These are phyloP conservation scores for Eutrigla gurnardus DNA, from an alignment of 2,797 vertebrate species.

Conservation along the genomic window DNA sequence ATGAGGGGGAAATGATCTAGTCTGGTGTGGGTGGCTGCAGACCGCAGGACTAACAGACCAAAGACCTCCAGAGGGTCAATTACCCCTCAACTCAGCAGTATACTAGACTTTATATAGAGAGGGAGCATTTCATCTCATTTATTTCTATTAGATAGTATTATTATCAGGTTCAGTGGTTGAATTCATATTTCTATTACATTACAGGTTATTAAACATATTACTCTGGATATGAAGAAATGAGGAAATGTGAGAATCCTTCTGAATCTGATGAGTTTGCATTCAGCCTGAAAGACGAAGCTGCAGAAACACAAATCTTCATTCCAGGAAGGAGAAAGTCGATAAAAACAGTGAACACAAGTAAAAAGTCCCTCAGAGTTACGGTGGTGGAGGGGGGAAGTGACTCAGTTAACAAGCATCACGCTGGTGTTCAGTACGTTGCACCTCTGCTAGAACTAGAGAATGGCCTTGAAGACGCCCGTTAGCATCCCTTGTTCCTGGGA, in stretches of 20 bases:
- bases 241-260: not conserved
- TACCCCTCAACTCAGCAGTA: slow-evolving; percentile 17
- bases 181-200: slow-evolving; percentile 25
- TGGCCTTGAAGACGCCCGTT: not conserved
- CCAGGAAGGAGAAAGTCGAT: slow-evolving; percentile 32
- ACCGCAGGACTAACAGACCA: slow-evolving; percentile 22
- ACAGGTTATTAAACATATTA: slow-evolving; percentile 23
- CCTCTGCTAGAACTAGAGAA: slow-evolving; percentile 22
- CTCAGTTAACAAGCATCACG: slow-evolving; percentile 47
- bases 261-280: slow-evolving; percentile 28
- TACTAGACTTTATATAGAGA: not conserved
- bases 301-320: slow-evolving; percentile 30
- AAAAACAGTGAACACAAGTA: slow-evolving; percentile 47
- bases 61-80: slow-evolving; percentile 47
- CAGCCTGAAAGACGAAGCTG: not conserved
- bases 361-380: slow-evolving; percentile 7
- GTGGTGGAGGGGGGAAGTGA: slow-evolving; percentile 13
- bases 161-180: not conserved
- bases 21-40: slow-evolving; percentile 38
- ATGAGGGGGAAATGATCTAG: slow-evolving; percentile 43
- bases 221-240: not conserved
- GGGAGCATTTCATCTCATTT: not conserved
- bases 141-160: not conserved
- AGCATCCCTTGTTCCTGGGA: too few species aligned
- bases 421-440: slow-evolving; percentile 24